Conservation (phyloP, 2,888 invertebrate genomes). For the Volucella inanis region DNA sequence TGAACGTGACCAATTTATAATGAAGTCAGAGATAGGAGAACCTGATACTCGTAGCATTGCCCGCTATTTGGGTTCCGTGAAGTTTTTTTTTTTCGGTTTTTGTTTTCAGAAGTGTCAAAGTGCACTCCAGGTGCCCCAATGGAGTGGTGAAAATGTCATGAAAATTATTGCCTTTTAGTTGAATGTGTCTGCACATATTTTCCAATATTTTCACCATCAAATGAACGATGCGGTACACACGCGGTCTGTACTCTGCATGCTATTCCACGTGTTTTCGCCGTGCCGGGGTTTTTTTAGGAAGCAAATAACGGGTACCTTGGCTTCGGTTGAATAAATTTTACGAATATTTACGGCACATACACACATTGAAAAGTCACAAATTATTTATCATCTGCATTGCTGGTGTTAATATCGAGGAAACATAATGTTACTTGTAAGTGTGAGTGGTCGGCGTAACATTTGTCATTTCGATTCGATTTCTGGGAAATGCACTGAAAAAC, state of each 20-base stretch:
- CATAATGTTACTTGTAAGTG: no score
- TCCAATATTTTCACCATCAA: slow-evolving; percentile 50
- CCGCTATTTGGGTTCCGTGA: not conserved
- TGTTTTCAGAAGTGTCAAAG: not conserved
- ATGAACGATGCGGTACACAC: slow-evolving; percentile 16
- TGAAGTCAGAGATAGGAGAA: slow-evolving; percentile 42
- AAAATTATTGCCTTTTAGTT: slow-evolving; percentile 68
- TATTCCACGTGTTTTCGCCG: slow-evolving; percentile 9
- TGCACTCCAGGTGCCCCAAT: not conserved
- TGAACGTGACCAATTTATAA: slow-evolving; percentile 71
- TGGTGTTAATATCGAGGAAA: not conserved
- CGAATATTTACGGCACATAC: not conserved
- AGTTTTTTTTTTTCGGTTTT: not conserved
- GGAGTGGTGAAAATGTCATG: slow-evolving; percentile 42
- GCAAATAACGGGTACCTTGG: not conserved
- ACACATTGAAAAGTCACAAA: not conserved
- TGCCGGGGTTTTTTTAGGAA: not conserved
- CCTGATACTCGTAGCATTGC: slow-evolving; percentile 38
- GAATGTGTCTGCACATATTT: slow-evolving; percentile 52
- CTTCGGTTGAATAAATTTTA: slow-evolving; percentile 7
- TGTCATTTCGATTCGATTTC: no score
- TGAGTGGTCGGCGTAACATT: no score
- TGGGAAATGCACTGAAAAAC: no score
- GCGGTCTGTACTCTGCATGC: slow-evolving; percentile 17
- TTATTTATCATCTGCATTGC: slow-evolving; percentile 9